phyloP scores from a whole-genome alignment of 2,113 vertebrate species.

The Peromyscus polionotus region DNA sequence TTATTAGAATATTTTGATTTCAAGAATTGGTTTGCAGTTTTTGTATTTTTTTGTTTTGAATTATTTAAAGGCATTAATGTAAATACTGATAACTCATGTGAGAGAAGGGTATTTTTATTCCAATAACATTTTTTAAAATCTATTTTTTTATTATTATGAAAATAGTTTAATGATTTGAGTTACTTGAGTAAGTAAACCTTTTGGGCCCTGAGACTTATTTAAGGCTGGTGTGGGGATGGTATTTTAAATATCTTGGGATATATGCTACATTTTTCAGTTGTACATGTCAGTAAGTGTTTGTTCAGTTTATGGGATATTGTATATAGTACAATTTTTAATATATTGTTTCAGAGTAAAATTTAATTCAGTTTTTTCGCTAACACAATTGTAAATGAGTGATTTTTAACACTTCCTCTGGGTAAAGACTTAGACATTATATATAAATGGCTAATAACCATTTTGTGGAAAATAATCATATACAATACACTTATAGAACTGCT shows the following conservation, averaged over 20 bases:
- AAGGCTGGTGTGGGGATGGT: constrained; percentile 10
- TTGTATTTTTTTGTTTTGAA: not conserved
- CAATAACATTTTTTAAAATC: constrained; percentile 13
- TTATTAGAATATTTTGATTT: constrained; percentile 7
- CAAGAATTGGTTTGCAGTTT: not conserved
- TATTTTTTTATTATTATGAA: constrained; percentile 24
- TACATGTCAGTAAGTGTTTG: constrained; percentile 40
- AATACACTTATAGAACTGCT: constrained; percentile 11
- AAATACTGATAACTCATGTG: not conserved
- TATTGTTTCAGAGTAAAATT: constrained; percentile 71
- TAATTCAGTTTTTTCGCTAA: constrained; percentile 69
- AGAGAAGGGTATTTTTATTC: constrained; percentile 15
- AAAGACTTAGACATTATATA: constrained; percentile 38
- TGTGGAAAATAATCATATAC: constrained; percentile 53
- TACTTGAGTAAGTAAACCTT: not conserved
- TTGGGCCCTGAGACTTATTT: constrained; percentile 56
- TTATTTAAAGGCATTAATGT: constrained; percentile 20
- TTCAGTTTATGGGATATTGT: constrained; percentile 68
- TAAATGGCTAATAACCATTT: constrained; percentile 57
- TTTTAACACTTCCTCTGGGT: constrained; percentile 62
- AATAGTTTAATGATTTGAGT: not conserved
- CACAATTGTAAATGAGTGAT: constrained; percentile 64
- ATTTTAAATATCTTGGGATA: constrained; percentile 61
- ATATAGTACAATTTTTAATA: constrained; percentile 74
- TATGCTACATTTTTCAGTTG: constrained; percentile 43